Conservation (phyloP, 2,113 vertebrate genomes). For the Hymenochirus boettgeri region DNA sequence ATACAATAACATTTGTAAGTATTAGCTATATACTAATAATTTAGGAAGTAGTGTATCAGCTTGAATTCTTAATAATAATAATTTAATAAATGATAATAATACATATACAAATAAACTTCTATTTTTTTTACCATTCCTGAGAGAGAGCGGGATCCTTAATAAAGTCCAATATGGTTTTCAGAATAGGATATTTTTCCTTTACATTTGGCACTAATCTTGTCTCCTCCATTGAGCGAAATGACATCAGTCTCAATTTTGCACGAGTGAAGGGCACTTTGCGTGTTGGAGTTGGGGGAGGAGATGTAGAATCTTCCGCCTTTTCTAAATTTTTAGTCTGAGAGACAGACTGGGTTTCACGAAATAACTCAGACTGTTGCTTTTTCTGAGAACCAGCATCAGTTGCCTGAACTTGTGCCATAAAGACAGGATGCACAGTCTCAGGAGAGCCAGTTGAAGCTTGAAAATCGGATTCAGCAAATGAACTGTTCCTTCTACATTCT, state of each 20-base stretch:
- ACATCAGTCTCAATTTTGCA: constrained; percentile 86
- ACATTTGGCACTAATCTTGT: constrained; percentile 67
- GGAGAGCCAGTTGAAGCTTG: constrained; percentile 54
- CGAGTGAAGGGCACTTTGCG: constrained; percentile 75
- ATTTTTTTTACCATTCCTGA: constrained; percentile 70
- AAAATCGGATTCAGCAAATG: constrained; percentile 71
- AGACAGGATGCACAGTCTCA: constrained; percentile 26
- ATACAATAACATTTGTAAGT: too few species aligned
- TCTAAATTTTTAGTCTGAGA: constrained; percentile 28
- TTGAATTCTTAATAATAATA: too few species aligned
- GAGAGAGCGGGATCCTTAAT: constrained; percentile 85
- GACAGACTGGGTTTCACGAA: constrained; percentile 29
- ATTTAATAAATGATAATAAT: too few species aligned
- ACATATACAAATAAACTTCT: neutral
- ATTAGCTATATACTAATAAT: too few species aligned
- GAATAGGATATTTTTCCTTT: constrained; percentile 80
- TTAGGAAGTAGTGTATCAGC: too few species aligned
- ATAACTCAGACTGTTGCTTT: constrained; percentile 6
- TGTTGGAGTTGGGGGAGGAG: constrained; percentile 74
- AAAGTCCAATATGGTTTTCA: constrained; percentile 83
- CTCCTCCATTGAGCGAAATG: constrained; percentile 87
- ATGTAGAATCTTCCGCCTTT: constrained; percentile 59
- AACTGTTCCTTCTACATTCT: constrained; percentile 53
- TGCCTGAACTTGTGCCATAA: constrained; percentile 18
- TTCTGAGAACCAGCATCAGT: constrained; percentile 37